Conservation (phyloP, 2,113 vertebrate genomes). For the Phaethon lepturus region DNA sequence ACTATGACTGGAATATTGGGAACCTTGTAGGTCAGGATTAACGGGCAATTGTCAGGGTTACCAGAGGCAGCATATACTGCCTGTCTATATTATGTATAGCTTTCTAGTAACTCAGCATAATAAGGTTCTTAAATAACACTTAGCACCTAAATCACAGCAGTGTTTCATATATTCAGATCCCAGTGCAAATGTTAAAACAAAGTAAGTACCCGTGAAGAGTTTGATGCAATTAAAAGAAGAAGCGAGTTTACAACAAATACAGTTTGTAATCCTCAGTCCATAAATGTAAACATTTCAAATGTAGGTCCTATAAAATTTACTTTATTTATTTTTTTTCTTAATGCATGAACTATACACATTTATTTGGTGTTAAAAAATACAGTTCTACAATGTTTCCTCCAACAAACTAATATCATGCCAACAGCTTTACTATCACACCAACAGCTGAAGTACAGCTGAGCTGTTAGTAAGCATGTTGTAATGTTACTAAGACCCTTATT, state of each 20-base stretch:
- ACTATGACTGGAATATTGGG: conserved; percentile 59
- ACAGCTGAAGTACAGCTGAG: background rate
- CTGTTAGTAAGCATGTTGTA: background rate
- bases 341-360: background rate
- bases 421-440: background rate
- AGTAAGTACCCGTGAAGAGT: background rate
- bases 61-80: conserved; percentile 31
- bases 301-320: background rate
- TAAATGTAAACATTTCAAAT: background rate
- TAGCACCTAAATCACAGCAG: rapidly evolving
- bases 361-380: background rate
- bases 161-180: background rate
- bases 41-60: conserved; percentile 59
- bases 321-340: background rate
- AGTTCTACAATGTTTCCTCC: background rate
- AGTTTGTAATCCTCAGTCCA: background rate
- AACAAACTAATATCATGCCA: background rate
- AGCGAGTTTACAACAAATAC: background rate
- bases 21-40: conserved; percentile 66
- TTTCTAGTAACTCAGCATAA: background rate
- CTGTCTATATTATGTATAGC: background rate
- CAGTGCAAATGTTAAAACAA: background rate
- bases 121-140: conserved; percentile 6
- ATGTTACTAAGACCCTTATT: background rate
- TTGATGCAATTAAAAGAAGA: background rate